Evolutionary conservation across 2,797 vertebrate species (phyloP), one percentile per base, ranked within the genome.

Genomic region (Centroberyx gerrardi): DNA sequence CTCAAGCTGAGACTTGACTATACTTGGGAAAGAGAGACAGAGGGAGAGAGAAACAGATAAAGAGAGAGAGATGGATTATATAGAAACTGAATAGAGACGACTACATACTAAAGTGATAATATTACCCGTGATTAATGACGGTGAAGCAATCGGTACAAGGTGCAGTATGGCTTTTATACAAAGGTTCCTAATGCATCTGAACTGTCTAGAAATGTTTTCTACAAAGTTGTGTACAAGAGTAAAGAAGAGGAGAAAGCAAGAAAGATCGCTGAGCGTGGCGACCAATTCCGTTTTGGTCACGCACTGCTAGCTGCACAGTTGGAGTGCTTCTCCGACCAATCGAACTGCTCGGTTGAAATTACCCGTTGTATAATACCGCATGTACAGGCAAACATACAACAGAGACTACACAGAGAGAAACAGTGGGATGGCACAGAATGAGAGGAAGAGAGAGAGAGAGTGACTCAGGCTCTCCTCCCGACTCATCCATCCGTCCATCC

Each of bases 381-480:
- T 7, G 33, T 49, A 33, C 27, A 62, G 9, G 38, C 58, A 56
- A 67, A 54, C 28, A 48, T 62, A 64, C 56, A 58, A 17, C 1
- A 2, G 56, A 66, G 17, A 40, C 12, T 72, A 62, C 2, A 4
- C 15, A 36, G 53, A 78, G 66, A 77, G 59, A 71, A 82, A 46
- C 10, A 46, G 28, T 49, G 29, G 42, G 29, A 22, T 48, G 31
- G 56, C 42, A 70, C 14, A 29, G 67, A 78, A 61, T 3, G 49
- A 60, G 33, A 80, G 15, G 62, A 81, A 76, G 73, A 81, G 14
- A 0, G 8, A 73, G 49, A 71, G 59, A 73, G 62, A 77, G 48
- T 90, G 92, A 94, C 83, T 91, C 88, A 89, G 87, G 88, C 77
- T 90, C 85, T 88, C 87, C 87, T 89, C 68, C 76, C 76, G 59